Conservation (phyloP, 2,797 vertebrate genomes). For the Enteromius mattozi region DNA sequence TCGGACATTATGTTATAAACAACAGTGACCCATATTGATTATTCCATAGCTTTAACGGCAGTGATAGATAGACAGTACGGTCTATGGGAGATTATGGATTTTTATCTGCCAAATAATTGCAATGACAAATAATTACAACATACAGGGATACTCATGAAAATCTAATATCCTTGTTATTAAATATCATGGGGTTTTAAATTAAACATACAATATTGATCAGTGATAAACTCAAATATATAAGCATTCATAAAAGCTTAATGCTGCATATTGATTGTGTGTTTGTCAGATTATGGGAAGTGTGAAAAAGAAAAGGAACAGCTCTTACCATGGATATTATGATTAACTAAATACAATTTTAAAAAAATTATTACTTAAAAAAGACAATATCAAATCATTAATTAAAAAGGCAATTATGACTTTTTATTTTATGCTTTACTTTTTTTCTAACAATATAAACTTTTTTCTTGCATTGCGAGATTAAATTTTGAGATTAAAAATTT, state of each 20-base stretch:
- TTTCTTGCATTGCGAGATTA: neutral
- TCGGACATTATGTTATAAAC: slow-evolving; percentile 63
- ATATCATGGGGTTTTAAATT: neutral
- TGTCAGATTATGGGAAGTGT: slow-evolving; percentile 1
- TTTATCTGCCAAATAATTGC: slow-evolving; percentile 73
- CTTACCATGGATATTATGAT: no score
- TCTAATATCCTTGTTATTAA: slow-evolving; percentile 20
- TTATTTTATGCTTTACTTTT: neutral
- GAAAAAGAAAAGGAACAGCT: no score
- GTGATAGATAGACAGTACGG: slow-evolving; percentile 73
- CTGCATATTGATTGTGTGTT: slow-evolving; percentile 3
- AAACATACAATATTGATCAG: slow-evolving; percentile 7
- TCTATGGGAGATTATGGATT: slow-evolving; percentile 78
- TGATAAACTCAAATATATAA: slow-evolving; percentile 14
- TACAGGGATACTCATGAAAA: slow-evolving; percentile 59
- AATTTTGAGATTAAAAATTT: no score
- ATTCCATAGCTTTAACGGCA: slow-evolving; percentile 64
- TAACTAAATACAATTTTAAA: no score
- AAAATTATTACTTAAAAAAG: neutral
- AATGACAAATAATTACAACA: slow-evolving; percentile 66
- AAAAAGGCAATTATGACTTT: neutral
- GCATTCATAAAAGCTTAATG: slow-evolving; percentile 21
- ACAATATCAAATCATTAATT: no score
- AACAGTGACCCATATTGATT: slow-evolving; percentile 74
- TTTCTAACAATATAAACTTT: neutral